Evolutionary conservation across 1,140 invertebrate genomes (phyloP), one percentile per base, ranked within the genome.

Genomic region (Bombus turneri): DNA sequence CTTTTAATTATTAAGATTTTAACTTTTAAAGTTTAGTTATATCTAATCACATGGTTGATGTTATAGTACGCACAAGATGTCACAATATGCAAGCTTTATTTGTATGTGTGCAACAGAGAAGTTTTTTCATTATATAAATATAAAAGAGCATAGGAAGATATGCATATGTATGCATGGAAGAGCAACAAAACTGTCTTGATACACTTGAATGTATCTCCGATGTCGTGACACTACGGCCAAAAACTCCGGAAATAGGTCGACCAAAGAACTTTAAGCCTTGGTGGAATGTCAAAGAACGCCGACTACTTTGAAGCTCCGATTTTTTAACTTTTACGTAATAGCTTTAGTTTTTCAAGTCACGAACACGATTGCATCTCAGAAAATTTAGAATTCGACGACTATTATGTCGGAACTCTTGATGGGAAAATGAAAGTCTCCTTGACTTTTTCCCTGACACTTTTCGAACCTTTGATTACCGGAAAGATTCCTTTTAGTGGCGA

Each of bases 251-350:
- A 86, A 73, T 83, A 75, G 78, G 39, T 64, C 59, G 53, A 74
- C 66, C 25, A 43, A 69, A 62, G 22, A 69, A 62, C 59, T 68
- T 37, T 34, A 25, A 82, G 9, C 9, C 47, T 78, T 31, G 37
- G 41, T 66, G n/a, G 5, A 31, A 37, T 34, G 13, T 86, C 88
- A 89, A 89, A 88, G 80, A 59, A 68, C 13, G 76, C 88, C 88
- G 88, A 86, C 77, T 2, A n/a, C n/a, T 64, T 73, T 41, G 1
- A 80, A 22, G 25, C 18, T 69, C 9, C 73, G 47, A 72, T 72
- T 41, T 39, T 76, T 31, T 47, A 28, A 79, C 76, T 86, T 78
- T 83, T 66, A 86, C 47, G 78, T 62, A 88, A 85, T 68, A 57
- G 25, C 34, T 47, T 31, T 47, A 22, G 37, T n/a, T 34, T 13